Evolutionary conservation across 2,888 invertebrate genomes (phyloP).

Genomic region (Lacanobia wlatinum): DNA sequence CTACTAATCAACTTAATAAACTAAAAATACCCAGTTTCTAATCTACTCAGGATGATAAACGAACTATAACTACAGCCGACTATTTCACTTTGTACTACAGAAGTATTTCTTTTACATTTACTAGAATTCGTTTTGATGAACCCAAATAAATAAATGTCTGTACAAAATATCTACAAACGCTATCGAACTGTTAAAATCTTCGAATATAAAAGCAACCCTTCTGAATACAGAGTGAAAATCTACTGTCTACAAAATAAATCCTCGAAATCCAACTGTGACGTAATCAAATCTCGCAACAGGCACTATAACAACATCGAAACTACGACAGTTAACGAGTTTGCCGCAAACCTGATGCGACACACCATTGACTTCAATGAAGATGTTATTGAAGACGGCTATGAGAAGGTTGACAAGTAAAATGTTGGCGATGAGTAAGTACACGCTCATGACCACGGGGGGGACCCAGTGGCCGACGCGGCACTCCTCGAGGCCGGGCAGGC

Average conservation of each 20-base stretch:
- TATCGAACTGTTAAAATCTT: not conserved
- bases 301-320: conserved; percentile 74
- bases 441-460: conserved; percentile 98
- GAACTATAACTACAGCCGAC: conserved; percentile 57
- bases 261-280: conserved; percentile 57
- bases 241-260: conserved; percentile 47
- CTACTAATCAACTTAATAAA: conserved; percentile 29
- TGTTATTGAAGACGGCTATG: conserved; percentile 99
- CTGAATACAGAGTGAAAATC: conserved; percentile 40
- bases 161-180: not conserved
- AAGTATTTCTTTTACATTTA: conserved; percentile 26
- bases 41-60: conserved; percentile 49
- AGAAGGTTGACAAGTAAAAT: conserved; percentile 99
- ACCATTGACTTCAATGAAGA: conserved; percentile 98
- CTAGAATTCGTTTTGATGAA: not conserved
- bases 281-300: conserved; percentile 89
- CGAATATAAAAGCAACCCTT: conserved; percentile 29
- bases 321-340: conserved; percentile 72
- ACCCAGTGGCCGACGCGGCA: conserved; percentile 98
- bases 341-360: conserved; percentile 97
- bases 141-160: not conserved
- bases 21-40: conserved; percentile 46
- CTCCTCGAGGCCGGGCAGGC: conserved; percentile 93
- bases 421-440: conserved; percentile 99
- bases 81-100: conserved; percentile 36